A percentile compares a stretch with the other conserved stretches of the same genome.
Evolutionary conservation across 2,113 vertebrate species (phyloP).

Genomic region (Gymnocephalus cernua): DNA sequence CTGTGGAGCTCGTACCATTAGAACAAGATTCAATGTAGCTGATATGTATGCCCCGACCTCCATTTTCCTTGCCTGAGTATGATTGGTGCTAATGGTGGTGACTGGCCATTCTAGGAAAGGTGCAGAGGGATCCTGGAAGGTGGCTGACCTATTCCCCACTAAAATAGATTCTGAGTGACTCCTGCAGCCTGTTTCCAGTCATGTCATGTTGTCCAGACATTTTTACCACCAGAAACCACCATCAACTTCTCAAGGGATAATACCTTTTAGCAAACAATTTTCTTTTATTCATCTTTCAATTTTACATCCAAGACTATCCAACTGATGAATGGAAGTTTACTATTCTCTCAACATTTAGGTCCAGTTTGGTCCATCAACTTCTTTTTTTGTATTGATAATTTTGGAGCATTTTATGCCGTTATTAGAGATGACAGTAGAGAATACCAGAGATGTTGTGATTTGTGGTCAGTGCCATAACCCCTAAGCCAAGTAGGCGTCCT

Average conservation of each 20-base stretch:
- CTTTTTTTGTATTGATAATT: not conserved
- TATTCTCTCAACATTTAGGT: not conserved
- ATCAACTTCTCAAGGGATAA: not conserved
- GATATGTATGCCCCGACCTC: not conserved
- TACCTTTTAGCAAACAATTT: not conserved
- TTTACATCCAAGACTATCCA: not conserved
- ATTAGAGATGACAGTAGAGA: not conserved
- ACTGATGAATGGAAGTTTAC: not conserved
- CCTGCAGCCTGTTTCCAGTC: not conserved
- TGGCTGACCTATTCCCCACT: not conserved
- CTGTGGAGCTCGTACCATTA: not conserved
- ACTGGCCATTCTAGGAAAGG: not conserved
- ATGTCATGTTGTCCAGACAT: no score
- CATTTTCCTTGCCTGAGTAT: not conserved
- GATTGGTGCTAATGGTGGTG: not conserved
- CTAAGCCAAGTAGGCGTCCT: not conserved
- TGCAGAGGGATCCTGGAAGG: not conserved
- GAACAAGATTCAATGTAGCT: conserved; percentile 4
- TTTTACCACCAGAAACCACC: not conserved
- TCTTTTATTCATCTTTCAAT: not conserved
- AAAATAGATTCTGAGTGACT: not conserved
- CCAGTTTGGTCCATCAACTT: not conserved
- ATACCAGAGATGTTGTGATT: not conserved
- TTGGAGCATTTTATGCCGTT: not conserved
- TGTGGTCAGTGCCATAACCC: not conserved